Conservation (phyloP, 92 coral and sea anemone genomes). For the Epizoanthus ramosus region DNA sequence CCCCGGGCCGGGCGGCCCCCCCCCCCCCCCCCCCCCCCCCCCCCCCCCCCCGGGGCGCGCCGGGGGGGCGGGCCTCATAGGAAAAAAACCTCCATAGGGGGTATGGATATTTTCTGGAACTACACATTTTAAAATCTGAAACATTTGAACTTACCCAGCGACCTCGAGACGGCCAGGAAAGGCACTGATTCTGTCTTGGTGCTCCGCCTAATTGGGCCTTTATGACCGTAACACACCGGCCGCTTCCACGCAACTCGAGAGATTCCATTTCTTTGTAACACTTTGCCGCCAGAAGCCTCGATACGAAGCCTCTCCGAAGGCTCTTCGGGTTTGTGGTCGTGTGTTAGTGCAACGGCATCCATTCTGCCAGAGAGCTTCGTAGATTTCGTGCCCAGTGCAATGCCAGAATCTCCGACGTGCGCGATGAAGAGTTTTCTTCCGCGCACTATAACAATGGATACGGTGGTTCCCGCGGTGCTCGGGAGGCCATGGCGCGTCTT, state of each 20-base stretch:
- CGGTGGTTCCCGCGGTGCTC: constrained; percentile 95
- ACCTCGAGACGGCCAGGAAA: constrained; percentile 90
- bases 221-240: constrained; percentile 83
- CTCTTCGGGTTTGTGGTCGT: constrained; percentile 95
- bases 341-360: constrained; percentile 79
- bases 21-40: too few relatives aligned
- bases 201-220: constrained; percentile 95
- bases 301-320: constrained; percentile 87
- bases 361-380: constrained; percentile 56
- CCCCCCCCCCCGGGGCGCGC: too few relatives aligned
- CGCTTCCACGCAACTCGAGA: constrained; percentile 98
- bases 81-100: too few relatives aligned
- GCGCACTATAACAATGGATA: constrained; percentile 78
- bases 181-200: constrained; percentile 91
- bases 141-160: constrained; percentile 75
- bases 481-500: constrained; percentile 95
- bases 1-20: too few relatives aligned
- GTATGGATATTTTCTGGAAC: too few relatives aligned
- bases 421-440: constrained; percentile 93
- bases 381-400: constrained; percentile 70
- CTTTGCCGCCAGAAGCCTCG: constrained; percentile 90
- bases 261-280: constrained; percentile 86
- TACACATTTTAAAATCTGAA: too few relatives aligned
- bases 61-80: too few relatives aligned
- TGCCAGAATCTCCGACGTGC: constrained; percentile 96